Evolutionary conservation across 2,113 vertebrate genomes (phyloP), one percentile per base, ranked within the genome.

Genomic region (Protobothrops flavoviridis): DNA sequence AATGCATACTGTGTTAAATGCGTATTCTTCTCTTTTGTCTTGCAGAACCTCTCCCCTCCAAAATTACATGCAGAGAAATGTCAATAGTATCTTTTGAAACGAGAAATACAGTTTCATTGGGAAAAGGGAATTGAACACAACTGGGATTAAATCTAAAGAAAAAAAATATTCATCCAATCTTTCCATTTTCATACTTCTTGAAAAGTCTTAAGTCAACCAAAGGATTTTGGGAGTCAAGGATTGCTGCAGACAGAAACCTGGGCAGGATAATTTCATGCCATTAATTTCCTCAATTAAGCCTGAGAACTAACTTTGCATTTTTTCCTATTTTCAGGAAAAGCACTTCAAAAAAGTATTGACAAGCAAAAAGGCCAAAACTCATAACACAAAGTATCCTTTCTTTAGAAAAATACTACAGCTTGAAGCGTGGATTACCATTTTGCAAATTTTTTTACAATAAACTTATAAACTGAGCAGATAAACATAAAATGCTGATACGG

Each of bases 281-380:
- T 39, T 9, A 61, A 26, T 26, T 61, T 90, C 33, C 12, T 90
- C 45, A 61, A 90, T 1, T 33, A 33, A 88, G 9, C 15, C 29
- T 56, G 33, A 39, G 21, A 39, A 2, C 8, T 61, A n/a, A 9
- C 43, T 53, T 64, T 89, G 15, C 74, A 89, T 92, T 91, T 45
- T 88, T 92, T 1, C 23, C 1, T 15, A 24, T 55, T 91, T 93
- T 93, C 69, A 96, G 61, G 39, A 81, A 48, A 90, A 93, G 85
- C 39, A 88, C 12, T 43, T 53, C 48, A 86, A 92, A 13, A 92
- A 91, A 0, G 21, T 61, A 52, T 26, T 26, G 39, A 15, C 10
- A 55, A 0, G 0, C 52, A 23, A 89, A 69, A 93, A 93, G 1
- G 85, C 7, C 56, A 3, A 92, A n/a, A 24, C 2, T 85, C 33